Percentiles rank a stretch among this genome's conserved stretches.
Evolutionary conservation across 2,888 invertebrate genomes (phyloP).

Genomic region (Zhuqinia jingwanae): DNA sequence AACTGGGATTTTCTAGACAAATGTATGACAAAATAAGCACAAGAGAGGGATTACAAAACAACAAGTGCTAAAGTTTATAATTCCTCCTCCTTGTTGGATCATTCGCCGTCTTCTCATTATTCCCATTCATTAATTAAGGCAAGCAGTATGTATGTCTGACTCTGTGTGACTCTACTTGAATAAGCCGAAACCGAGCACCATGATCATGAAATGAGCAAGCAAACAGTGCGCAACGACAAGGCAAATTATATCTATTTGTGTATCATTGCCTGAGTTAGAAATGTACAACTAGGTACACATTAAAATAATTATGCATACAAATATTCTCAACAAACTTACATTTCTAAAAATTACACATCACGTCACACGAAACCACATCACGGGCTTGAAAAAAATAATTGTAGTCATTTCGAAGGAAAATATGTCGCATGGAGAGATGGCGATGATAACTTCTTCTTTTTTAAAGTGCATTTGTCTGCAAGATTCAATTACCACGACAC

Average conservation of each 20-base stretch:
- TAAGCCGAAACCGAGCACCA: conserved; percentile 15
- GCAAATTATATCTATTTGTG: background rate
- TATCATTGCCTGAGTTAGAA: too few relatives aligned
- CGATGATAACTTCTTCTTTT: too few relatives aligned
- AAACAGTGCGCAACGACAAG: background rate
- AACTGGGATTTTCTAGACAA: background rate
- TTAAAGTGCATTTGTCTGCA: background rate
- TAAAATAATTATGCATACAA: too few relatives aligned
- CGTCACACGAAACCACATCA: too few relatives aligned
- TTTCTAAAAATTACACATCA: too few relatives aligned
- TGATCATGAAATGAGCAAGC: background rate
- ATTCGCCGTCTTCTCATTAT: conserved; percentile 1
- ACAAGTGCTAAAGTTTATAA: background rate
- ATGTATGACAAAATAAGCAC: conserved; percentile 11
- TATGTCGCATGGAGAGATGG: too few relatives aligned
- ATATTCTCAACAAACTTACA: too few relatives aligned
- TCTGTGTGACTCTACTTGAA: background rate
- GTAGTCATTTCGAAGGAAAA: too few relatives aligned
- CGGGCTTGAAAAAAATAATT: too few relatives aligned
- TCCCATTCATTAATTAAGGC: background rate
- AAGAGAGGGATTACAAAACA: background rate
- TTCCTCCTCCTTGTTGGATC: background rate
- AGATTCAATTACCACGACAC: background rate
- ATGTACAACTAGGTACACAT: too few relatives aligned
- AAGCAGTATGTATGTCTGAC: too few relatives aligned